Percentiles rank a stretch among this genome's conserved stretches.
phyloP scores from a whole-genome alignment of 2,797 vertebrate species.

The Micromesistius poutassou region DNA sequence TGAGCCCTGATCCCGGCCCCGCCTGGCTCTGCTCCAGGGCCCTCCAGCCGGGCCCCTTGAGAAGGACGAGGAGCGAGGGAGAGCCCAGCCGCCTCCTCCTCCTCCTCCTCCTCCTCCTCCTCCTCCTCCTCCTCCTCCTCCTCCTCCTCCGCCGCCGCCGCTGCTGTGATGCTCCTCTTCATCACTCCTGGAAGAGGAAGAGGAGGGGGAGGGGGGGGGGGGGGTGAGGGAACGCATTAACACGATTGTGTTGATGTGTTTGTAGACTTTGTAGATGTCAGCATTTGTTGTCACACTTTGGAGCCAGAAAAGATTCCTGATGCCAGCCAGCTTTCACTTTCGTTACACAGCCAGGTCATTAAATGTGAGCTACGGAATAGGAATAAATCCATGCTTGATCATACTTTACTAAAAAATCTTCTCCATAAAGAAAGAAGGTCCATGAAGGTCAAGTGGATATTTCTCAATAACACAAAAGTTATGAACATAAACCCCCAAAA shows the following conservation, averaged over 20 bases:
- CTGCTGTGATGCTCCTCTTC: too few species aligned
- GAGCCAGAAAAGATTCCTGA: neutral
- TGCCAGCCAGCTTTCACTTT: neutral
- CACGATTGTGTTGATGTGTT: neutral
- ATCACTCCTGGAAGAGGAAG: neutral
- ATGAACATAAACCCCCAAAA: neutral
- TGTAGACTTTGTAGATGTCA: too few species aligned
- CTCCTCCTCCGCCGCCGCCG: too few species aligned
- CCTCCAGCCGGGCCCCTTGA: neutral
- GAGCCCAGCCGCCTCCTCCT: neutral
- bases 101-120: too few species aligned
- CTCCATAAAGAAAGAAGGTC: neutral
- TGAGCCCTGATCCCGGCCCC: too few species aligned
- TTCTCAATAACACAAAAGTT: neutral
- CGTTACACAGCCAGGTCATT: neutral
- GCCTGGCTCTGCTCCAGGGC: too few species aligned
- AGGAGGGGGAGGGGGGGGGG: too few species aligned
- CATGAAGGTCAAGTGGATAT: slow-evolving; percentile 2
- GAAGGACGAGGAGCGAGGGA: neutral
- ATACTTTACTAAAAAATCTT: too few species aligned
- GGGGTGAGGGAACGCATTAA: neutral
- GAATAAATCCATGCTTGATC: too few species aligned
- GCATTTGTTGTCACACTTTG: neutral
- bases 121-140: too few species aligned
- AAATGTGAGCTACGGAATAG: too few species aligned